Base-by-base conservation (phyloP, 2,797 vertebrate genomes). In the Myoxocephalus aenaeus region DNA sequence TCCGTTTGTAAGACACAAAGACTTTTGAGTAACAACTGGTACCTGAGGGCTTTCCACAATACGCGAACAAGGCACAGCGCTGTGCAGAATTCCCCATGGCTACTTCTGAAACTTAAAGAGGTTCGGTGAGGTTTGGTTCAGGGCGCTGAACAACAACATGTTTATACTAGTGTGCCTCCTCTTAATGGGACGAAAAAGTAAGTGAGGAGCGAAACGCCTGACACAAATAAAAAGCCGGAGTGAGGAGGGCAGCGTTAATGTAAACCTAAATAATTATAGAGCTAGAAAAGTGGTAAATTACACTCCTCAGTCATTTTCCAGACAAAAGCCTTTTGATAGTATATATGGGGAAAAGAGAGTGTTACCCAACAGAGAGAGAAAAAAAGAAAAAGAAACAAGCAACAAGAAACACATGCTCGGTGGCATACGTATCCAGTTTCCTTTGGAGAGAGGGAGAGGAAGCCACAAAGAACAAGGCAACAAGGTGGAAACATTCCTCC, bases 401-500 rank as follows among this genome's bases (percentile, higher is more conserved):
- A 92, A 91, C 79, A 85, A 91, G 86, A 88, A 92, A 92, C 89
- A 91, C 87, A 90, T 92, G 90, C 70, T 89, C 68, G 80, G 82
- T 92, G 86, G 86, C 65, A 40, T 65, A 86, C 58, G 38, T 78
- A 89, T 93, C 91, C 68, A 78, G 87, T 93, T 93, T 92, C 93
- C 72, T 86, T 85, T 71, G 80, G 81, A 85, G 74, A 74, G 78
- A 75, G 22, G 42, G 70, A 74, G 73, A 67, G 67, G 75, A 85
- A 79, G 84, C 76, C 71, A 84, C 82, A 81, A 84, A 89, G 87
- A 90, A 73, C 44, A 71, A 86, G 80, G 83, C 77, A 84, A 93
- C 88, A 87, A 92, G 90, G 86, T 86, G 87, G 89, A 92, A 90
- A 90, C 89, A 92, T 91, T 92, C 91, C 90, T 91, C 4, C 46